A percentile compares a stretch with the other conserved stretches of the same genome.
These are phyloP conservation scores for Bugula neritina DNA, from an alignment of 2,888 invertebrate genomes.

Conservation along the genomic window DNA sequence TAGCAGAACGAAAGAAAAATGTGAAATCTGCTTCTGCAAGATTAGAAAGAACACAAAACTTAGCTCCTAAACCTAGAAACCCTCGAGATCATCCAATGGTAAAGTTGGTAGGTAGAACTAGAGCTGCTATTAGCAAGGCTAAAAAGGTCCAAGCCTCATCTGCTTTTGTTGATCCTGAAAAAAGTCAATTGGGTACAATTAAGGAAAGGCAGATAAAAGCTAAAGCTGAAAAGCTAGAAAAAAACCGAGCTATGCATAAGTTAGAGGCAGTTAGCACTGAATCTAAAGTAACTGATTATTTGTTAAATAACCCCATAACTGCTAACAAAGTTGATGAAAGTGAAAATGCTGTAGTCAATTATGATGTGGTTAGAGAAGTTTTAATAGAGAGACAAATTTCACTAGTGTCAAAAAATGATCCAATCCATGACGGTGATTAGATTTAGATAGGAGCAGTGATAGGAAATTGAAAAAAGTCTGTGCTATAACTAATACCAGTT, in stretches of 20 bases:
- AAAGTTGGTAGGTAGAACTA: slow-evolving; percentile 18
- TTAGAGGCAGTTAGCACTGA: background rate
- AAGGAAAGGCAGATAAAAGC: background rate
- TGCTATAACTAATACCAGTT: no score
- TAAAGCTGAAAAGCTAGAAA: slow-evolving; percentile 1
- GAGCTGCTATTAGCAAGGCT: background rate
- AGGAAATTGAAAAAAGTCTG: no score
- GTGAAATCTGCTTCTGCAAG: background rate
- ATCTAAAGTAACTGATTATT: background rate
- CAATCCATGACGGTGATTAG: no score
- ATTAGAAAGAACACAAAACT: background rate
- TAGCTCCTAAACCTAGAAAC: slow-evolving; percentile 6
- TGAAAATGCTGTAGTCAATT: background rate
- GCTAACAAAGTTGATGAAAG: background rate
- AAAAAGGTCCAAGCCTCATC: slow-evolving; percentile 12
- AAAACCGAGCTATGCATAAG: background rate
- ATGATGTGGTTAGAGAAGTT: background rate
- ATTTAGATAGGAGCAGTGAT: no score
- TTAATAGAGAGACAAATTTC: background rate
- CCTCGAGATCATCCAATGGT: slow-evolving; percentile 21
- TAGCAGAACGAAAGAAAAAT: background rate
- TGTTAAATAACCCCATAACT: background rate
- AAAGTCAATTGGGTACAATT: slow-evolving; percentile 21
- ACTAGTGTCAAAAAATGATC: background rate
- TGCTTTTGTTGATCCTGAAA: slow-evolving; percentile 22